Evolutionary conservation across 2,888 invertebrate species (phyloP).

Genomic region (Agrenia bidenticulata): DNA sequence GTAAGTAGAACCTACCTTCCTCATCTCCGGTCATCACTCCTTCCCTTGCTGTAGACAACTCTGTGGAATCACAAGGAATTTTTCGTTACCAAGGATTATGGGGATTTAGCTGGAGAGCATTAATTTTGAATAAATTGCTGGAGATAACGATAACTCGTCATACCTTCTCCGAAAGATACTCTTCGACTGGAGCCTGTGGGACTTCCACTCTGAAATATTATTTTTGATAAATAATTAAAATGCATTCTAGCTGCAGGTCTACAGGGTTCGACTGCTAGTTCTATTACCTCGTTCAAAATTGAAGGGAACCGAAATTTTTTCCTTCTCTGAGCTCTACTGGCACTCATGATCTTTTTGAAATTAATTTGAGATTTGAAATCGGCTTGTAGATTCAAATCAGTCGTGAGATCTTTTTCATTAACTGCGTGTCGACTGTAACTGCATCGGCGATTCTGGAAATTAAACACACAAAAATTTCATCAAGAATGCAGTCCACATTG

Average conservation of each 20-base stretch:
- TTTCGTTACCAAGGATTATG: no score
- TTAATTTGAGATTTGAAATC: constrained; percentile 90
- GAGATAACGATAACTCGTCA: no score
- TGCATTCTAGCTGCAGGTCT: no score
- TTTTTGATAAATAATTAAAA: no score
- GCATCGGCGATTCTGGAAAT: constrained; percentile 75
- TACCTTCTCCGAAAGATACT: constrained; percentile 40
- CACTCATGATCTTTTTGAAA: constrained; percentile 80
- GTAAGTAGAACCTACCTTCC: constrained; percentile 44
- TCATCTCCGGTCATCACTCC: constrained; percentile 51
- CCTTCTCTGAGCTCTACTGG: constrained; percentile 74
- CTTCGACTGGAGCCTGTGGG: constrained; percentile 26
- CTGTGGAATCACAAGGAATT: constrained; percentile 23
- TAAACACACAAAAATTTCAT: constrained; percentile 4
- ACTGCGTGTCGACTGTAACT: constrained; percentile 91
- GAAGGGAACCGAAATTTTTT: constrained; percentile 66
- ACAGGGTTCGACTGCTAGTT: no score
- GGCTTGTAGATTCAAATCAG: constrained; percentile 64
- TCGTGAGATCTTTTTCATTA: constrained; percentile 81
- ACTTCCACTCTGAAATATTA: constrained; percentile 29
- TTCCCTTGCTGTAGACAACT: constrained; percentile 49
- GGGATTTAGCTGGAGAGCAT: no score
- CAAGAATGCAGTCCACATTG: no score
- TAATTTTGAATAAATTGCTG: no score
- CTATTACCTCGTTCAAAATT: constrained; percentile 26